Conservation (phyloP, 1,140 invertebrate genomes). For the Rhyacophila brunnea region DNA sequence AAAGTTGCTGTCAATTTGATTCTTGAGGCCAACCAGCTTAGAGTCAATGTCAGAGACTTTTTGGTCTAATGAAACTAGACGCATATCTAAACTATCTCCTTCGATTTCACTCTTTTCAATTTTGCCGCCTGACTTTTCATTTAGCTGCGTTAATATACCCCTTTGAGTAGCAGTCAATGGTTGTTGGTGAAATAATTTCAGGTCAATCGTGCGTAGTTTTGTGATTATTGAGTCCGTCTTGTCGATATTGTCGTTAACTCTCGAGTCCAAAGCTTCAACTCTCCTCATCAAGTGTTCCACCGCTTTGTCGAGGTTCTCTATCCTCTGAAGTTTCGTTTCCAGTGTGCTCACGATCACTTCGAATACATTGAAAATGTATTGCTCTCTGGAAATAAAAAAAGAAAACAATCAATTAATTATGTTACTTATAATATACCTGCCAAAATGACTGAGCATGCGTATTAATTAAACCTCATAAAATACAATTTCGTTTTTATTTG, state of each 20-base stretch:
- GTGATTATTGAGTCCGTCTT: slow-evolving; percentile 79
- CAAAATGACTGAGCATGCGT: too few species aligned
- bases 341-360: slow-evolving; percentile 84
- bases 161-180: slow-evolving; percentile 38
- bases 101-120: slow-evolving; percentile 36
- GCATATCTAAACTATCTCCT: slow-evolving; percentile 57
- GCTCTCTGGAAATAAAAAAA: slow-evolving; percentile 79
- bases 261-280: slow-evolving; percentile 75
- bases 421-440: too few species aligned
- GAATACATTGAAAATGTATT: slow-evolving; percentile 84
- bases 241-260: slow-evolving; percentile 78
- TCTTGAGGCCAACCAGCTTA: slow-evolving; percentile 74
- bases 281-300: slow-evolving; percentile 81
- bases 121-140: slow-evolving; percentile 13
- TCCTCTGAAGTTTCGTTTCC: slow-evolving; percentile 81
- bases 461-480: too few species aligned
- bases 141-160: background rate
- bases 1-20: slow-evolving; percentile 78
- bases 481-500: too few species aligned
- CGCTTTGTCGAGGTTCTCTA: slow-evolving; percentile 82
- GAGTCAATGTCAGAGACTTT: slow-evolving; percentile 79
- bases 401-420: slow-evolving; percentile 34
- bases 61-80: slow-evolving; percentile 69
- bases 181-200: slow-evolving; percentile 64
- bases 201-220: slow-evolving; percentile 69